Evolutionary conservation across 1,140 invertebrate genomes (phyloP).

Genomic region (Pseudomyrmex dendroicus): DNA sequence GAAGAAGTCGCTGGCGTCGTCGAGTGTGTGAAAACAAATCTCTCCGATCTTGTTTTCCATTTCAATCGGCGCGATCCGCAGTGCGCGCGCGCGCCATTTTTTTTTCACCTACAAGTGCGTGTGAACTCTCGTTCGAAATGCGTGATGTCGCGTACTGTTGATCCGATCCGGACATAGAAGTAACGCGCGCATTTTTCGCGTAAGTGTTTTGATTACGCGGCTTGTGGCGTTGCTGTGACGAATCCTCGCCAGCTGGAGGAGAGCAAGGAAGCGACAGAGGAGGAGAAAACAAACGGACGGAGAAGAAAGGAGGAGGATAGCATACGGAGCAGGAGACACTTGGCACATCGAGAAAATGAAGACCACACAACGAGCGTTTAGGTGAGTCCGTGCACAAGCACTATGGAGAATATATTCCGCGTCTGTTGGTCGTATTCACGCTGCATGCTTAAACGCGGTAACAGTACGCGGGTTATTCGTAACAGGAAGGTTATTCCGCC

Average conservation of each 20-base stretch:
- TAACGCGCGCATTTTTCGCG: neutral
- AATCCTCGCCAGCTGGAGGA: neutral
- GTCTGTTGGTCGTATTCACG: neutral
- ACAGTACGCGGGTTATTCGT: conserved; percentile 24
- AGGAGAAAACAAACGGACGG: neutral
- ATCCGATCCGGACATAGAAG: neutral
- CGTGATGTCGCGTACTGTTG: too few relatives aligned
- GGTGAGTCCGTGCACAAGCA: conserved; percentile 59
- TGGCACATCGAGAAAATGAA: conserved; percentile 64
- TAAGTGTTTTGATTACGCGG: conserved; percentile 14
- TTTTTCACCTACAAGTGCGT: too few relatives aligned
- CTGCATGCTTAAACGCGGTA: conserved; percentile 25
- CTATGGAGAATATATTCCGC: neutral
- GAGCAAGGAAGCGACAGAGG: neutral
- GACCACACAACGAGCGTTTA: conserved; percentile 75
- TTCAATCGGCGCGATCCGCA: too few relatives aligned
- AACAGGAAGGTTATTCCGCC: conserved; percentile 45
- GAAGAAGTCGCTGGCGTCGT: too few relatives aligned
- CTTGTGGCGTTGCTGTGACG: neutral
- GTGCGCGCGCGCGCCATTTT: too few relatives aligned
- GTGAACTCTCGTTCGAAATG: too few relatives aligned
- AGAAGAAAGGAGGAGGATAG: neutral
- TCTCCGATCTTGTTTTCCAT: too few relatives aligned
- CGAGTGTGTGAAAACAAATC: too few relatives aligned
- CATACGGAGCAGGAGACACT: neutral